phyloP scores from a whole-genome alignment of 2,113 vertebrate genomes.

The Aldabrachelys gigantea region DNA sequence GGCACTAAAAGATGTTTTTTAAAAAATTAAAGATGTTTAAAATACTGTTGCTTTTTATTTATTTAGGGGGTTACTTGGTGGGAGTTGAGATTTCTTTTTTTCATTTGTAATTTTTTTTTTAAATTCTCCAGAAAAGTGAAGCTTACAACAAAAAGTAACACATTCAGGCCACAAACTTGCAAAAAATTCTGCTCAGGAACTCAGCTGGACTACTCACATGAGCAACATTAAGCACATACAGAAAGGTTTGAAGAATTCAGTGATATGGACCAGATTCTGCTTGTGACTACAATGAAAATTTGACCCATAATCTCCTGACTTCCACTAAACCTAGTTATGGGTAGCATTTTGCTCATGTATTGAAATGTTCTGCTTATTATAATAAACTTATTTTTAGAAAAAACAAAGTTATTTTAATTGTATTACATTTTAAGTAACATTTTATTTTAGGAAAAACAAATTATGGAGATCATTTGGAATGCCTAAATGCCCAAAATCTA shows the following conservation, averaged over 20 bases:
- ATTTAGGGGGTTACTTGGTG: too few relatives aligned
- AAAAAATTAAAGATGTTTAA: too few relatives aligned
- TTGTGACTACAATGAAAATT: not conserved
- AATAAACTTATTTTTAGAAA: conserved; percentile 18
- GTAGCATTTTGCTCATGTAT: conserved; percentile 20
- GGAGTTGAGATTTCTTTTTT: not conserved
- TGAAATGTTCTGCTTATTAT: not conserved
- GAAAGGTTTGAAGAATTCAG: not conserved
- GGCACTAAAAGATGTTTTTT: too few relatives aligned
- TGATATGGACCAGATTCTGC: not conserved
- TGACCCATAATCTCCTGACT: not conserved
- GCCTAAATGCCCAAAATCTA: conserved; percentile 29
- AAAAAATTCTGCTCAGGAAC: not conserved
- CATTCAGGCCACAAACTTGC: not conserved
- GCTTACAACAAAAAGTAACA: fast-evolving
- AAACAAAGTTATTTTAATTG: conserved; percentile 31
- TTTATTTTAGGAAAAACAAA: not conserved
- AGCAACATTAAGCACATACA: not conserved
- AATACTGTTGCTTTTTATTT: too few relatives aligned
- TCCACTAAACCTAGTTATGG: not conserved
- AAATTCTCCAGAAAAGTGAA: not conserved
- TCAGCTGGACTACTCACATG: fast-evolving
- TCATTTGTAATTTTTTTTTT: not conserved
- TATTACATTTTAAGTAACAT: conserved; percentile 13
- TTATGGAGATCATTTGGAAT: not conserved